These are phyloP conservation scores for Porphyrio hochstetteri DNA, from an alignment of 2,113 vertebrate species.

Conservation along the genomic window DNA sequence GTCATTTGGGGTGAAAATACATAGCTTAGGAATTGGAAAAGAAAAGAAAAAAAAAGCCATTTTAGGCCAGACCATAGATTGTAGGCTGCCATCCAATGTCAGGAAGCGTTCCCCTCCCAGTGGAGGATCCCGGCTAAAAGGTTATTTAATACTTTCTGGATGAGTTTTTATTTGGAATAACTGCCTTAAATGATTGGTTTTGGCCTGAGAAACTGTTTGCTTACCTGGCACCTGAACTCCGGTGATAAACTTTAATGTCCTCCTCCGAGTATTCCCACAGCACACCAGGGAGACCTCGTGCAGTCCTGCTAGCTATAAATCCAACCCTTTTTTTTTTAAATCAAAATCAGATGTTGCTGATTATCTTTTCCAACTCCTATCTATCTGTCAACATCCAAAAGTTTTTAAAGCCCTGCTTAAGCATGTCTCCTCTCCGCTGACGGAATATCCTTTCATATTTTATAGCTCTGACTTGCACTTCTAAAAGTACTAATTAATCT, in stretches of 20 bases:
- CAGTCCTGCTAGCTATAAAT: slow-evolving; percentile 9
- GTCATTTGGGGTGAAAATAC: slow-evolving; percentile 20
- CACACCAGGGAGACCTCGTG: background rate
- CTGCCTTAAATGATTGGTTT: slow-evolving; percentile 37
- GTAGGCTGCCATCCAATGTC: slow-evolving; percentile 47
- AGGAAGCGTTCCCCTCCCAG: background rate
- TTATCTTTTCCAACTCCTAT: background rate
- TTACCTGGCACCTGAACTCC: slow-evolving; percentile 60
- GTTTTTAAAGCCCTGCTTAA: slow-evolving; percentile 38
- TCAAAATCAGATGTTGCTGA: slow-evolving; percentile 18
- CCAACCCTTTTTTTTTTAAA: background rate
- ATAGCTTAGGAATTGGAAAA: slow-evolving; percentile 46
- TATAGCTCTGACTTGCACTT: slow-evolving; percentile 64
- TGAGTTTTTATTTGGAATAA: slow-evolving; percentile 38
- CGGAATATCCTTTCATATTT: slow-evolving; percentile 62
- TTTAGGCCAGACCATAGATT: slow-evolving; percentile 26
- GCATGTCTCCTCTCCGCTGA: slow-evolving; percentile 9
- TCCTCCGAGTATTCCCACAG: background rate
- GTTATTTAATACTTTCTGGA: slow-evolving; percentile 50
- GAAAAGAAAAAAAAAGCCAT: background rate
- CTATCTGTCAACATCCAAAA: background rate
- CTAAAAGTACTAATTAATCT: slow-evolving; percentile 76
- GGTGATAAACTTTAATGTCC: slow-evolving; percentile 51
- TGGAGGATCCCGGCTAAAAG: slow-evolving; percentile 6
- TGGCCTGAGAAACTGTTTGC: slow-evolving; percentile 53